Evolutionary conservation across 2,888 invertebrate genomes (phyloP).

Genomic region (Eilema depressum): DNA sequence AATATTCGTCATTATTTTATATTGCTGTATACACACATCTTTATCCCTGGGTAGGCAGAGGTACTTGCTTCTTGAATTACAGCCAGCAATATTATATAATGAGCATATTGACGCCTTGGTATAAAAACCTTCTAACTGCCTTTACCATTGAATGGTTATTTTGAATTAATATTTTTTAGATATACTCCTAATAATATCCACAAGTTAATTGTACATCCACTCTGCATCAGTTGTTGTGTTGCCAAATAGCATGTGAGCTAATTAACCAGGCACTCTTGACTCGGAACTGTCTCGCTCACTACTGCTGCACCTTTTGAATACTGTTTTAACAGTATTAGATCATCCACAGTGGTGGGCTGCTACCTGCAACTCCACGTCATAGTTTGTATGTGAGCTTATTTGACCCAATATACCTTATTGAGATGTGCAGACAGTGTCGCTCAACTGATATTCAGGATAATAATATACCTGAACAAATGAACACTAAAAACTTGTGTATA

Average conservation of each 20-base stretch:
- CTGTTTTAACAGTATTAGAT: no score
- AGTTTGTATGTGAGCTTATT: neutral
- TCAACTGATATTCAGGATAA: constrained; percentile 1
- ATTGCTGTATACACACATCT: neutral
- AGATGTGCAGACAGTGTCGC: constrained; percentile 7
- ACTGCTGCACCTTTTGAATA: neutral
- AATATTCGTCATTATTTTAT: no score
- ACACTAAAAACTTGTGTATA: constrained; percentile 10
- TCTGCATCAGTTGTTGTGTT: no score
- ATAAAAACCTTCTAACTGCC: neutral
- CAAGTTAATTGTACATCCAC: no score
- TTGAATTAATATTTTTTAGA: neutral
- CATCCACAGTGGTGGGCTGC: no score
- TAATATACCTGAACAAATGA: constrained; percentile 9
- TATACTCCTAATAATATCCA: neutral
- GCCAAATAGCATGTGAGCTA: no score
- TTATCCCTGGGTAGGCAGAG: neutral
- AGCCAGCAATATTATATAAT: neutral
- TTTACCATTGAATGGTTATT: neutral
- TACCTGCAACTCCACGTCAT: no score
- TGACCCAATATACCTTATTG: neutral
- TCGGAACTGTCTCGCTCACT: neutral
- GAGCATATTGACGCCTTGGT: neutral
- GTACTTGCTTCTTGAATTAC: neutral
- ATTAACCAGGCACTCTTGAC: no score